phyloP scores from a whole-genome alignment of 2,888 invertebrate species.

The Lissocephala sabroskyi region DNA sequence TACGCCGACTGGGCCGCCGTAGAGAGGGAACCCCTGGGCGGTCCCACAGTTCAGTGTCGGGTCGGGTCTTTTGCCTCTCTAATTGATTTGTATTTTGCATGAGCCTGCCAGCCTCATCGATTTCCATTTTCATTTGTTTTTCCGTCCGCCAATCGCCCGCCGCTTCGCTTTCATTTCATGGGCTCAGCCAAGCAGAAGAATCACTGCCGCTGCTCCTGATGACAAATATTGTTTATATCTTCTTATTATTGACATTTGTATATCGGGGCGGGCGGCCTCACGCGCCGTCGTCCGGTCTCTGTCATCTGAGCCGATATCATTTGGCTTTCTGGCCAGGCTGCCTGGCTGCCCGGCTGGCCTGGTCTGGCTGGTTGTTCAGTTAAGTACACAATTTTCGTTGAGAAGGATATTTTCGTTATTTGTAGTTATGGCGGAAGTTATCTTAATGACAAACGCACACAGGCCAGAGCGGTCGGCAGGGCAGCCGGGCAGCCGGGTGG shows the following conservation, averaged over 20 bases:
- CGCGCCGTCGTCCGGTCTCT: too few species aligned
- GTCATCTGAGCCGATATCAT: too few species aligned
- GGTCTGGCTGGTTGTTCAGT: too few species aligned
- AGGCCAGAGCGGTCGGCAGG: too few species aligned
- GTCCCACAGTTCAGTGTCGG: too few species aligned
- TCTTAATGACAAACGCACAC: constrained; percentile 27
- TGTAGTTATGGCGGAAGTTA: constrained; percentile 43
- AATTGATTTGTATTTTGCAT: constrained; percentile 56
- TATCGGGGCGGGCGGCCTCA: constrained; percentile 4
- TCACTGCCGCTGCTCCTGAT: constrained; percentile 27
- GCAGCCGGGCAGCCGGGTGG: too few species aligned
- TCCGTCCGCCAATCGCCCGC: too few species aligned
- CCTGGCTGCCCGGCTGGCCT: too few species aligned
- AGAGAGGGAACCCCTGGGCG: constrained; percentile 9
- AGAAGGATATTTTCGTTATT: too few species aligned
- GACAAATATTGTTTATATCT: constrained; percentile 44
- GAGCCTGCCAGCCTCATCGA: constrained; percentile 12
- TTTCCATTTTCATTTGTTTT: too few species aligned
- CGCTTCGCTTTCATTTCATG: constrained; percentile 11
- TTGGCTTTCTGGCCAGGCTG: too few species aligned
- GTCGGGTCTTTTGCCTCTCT: constrained; percentile 21
- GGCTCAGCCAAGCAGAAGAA: constrained; percentile 34
- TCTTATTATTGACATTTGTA: constrained; percentile 21
- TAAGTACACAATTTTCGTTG: constrained; percentile 13
- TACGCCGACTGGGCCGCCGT: constrained; percentile 42